Conservation (phyloP, 2,888 invertebrate species). For the Syrista parreyssii region DNA sequence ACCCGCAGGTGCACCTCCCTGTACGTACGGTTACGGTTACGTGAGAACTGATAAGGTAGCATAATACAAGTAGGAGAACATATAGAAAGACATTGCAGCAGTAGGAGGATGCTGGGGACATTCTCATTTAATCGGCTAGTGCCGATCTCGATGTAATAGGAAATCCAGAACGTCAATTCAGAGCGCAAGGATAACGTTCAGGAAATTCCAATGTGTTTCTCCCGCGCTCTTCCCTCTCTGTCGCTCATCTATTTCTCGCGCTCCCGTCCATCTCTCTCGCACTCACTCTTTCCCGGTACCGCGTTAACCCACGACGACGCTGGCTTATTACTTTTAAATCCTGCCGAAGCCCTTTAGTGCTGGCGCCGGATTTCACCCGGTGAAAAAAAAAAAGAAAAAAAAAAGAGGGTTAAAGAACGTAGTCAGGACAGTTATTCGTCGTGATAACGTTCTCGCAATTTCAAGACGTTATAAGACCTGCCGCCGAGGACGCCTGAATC, state of each 20-base stretch:
- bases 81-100: background rate
- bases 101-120: background rate
- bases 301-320: background rate
- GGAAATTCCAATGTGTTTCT: background rate
- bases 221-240: background rate
- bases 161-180: background rate
- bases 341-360: background rate
- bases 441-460: background rate
- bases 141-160: background rate
- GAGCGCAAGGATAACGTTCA: background rate
- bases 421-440: background rate
- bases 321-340: background rate
- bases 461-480: background rate
- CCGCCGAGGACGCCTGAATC: background rate
- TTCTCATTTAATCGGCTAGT: background rate
- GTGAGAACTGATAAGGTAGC: background rate
- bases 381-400: background rate
- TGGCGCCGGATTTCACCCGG: background rate
- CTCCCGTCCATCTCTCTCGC: background rate
- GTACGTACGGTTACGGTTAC: background rate
- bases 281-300: background rate
- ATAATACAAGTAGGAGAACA: background rate
- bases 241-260: background rate
- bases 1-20: background rate
- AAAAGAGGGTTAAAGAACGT: too few species aligned